Evolutionary conservation across 2,888 invertebrate genomes (phyloP).

Genomic region (Scaptomyza flava): DNA sequence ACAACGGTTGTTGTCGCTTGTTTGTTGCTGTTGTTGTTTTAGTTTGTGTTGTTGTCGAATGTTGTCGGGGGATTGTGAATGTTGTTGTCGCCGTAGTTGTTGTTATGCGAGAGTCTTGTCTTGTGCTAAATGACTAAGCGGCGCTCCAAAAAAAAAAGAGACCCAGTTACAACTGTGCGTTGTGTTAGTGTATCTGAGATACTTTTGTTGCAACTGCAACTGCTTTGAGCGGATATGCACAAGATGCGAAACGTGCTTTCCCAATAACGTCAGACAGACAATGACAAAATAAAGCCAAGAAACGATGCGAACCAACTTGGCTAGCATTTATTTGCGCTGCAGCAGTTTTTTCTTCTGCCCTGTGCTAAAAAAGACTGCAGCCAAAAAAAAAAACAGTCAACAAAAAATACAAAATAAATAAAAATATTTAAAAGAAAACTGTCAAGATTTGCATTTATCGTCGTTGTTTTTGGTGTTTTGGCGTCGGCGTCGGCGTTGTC

Average conservation of each 20-base stretch:
- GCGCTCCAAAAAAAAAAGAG: conserved; percentile 30
- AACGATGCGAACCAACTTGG: conserved; percentile 58
- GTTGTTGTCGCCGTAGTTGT: conserved; percentile 42
- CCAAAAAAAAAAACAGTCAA: conserved; percentile 59
- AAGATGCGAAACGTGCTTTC: conserved; percentile 74
- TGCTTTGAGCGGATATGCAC: conserved; percentile 64
- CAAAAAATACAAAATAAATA: conserved; percentile 20
- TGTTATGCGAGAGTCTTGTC: conserved; percentile 55
- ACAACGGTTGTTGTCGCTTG: conserved; percentile 33
- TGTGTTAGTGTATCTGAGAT: conserved; percentile 23
- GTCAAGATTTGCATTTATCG: conserved; percentile 77
- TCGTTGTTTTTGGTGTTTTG: not conserved
- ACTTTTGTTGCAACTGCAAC: conserved; percentile 47
- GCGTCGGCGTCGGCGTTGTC: conserved; percentile 16
- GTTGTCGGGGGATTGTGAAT: conserved; percentile 40
- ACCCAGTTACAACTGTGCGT: conserved; percentile 44
- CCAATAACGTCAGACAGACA: conserved; percentile 67
- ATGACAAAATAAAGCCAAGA: conserved; percentile 60
- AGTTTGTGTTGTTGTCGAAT: conserved; percentile 12
- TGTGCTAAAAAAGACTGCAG: conserved; percentile 55
- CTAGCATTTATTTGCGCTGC: conserved; percentile 14
- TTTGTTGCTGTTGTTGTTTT: not conserved
- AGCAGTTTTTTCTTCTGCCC: conserved; percentile 18
- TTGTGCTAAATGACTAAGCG: conserved; percentile 54
- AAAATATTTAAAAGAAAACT: conserved; percentile 73